Conservation (phyloP, 2,888 invertebrate species). For the Ichneumoninae sp. region DNA sequence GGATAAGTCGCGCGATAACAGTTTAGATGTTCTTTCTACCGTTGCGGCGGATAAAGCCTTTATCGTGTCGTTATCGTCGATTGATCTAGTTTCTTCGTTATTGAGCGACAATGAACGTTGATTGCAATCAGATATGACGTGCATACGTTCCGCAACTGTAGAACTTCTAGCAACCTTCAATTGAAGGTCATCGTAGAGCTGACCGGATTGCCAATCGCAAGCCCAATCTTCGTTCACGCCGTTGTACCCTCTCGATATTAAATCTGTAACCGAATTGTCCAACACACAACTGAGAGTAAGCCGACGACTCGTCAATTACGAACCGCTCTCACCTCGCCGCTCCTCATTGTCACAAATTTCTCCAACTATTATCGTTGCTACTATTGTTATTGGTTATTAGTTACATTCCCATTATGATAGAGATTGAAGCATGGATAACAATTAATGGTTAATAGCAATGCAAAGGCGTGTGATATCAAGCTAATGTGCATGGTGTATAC, state of each 20-base stretch:
- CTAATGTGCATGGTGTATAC: conserved; percentile 26
- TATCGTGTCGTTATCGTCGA: background rate
- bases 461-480: conserved; percentile 14
- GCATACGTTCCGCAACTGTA: conserved; percentile 74
- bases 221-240: conserved; percentile 51
- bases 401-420: background rate
- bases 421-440: background rate
- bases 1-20: background rate
- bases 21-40: too few relatives aligned
- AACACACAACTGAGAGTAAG: conserved; percentile 69
- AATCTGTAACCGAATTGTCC: conserved; percentile 76
- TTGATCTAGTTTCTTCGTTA: background rate
- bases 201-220: conserved; percentile 39
- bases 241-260: conserved; percentile 56
- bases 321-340: conserved; percentile 70
- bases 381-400: background rate
- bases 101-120: background rate
- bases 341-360: conserved; percentile 35
- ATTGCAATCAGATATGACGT: conserved; percentile 67
- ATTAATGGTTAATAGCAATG: conserved; percentile 6
- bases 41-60: background rate
- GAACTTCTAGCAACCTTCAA: conserved; percentile 74
- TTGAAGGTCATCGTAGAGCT: conserved; percentile 66
- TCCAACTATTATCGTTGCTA: background rate
- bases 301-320: conserved; percentile 65